Base-by-base conservation (phyloP, 1,140 invertebrate genomes). In the Harlomillsia oculata region DNA sequence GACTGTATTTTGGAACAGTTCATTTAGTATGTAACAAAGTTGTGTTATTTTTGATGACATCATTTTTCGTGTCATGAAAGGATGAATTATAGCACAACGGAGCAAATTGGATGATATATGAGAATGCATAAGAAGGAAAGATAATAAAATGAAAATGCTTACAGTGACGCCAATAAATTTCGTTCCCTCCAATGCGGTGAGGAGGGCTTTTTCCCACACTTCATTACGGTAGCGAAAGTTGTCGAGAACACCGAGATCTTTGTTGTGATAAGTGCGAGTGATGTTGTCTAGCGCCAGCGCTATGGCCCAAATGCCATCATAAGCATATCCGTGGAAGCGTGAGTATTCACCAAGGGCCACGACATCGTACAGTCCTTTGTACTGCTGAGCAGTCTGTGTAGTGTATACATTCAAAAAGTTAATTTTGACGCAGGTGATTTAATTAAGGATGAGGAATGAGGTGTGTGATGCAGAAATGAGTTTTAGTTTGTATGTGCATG, bases 231-330 rank as follows among this genome's bases (percentile, higher is more conserved):
- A 92, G 46, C 81, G 77, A 70, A 92, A 92, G 69, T 87, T 83
- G 14, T 77, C 77, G 1, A 89, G 82, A n/a, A n/a, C n/a, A n/a
- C n/a, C n/a, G 0, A 82, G 82, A 64, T 84, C 74, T 67, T 87
- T 84, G 5, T 81, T 78, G 39, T 80, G 76, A 34, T 50, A 59
- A 26, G 30, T 53, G 21, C 56, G 32, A 0, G 87, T 82, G 30
- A 92, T 89, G 59, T 85, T 83, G 64, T 94, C 85, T 54, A 94
- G 89, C 14, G 90, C 89, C 53, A 92, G 71, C 0, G 92, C 92
- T 52, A 95, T 89, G 1, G 92, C 89, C 94, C 94, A 97, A 53
- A 97, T 89, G 4, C 87, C 91, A 71, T 97, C 94, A 72, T 97
- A 97, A 13, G 93, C 93, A 70, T 97, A 97, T 1, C 92, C 94